Base-by-base conservation (phyloP, 2,797 vertebrate genomes). In the Danio choprae region DNA sequence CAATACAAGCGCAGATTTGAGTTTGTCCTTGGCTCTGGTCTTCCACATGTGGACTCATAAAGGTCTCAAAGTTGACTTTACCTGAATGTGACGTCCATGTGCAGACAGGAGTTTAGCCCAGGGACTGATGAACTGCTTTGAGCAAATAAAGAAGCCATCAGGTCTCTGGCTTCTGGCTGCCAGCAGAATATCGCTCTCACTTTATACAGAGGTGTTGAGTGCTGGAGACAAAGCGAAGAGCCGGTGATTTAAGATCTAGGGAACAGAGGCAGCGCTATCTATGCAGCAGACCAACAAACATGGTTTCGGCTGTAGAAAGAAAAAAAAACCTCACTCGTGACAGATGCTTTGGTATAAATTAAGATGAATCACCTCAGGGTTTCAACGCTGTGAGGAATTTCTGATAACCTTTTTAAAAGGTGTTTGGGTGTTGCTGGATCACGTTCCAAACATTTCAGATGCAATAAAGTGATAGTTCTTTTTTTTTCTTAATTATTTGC, bases 171-270 rank as follows among this genome's bases (percentile, higher is more conserved):
- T 70, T 79, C 63, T 55, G 64, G 73, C 80, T 71, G 73, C 74
- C 70, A 84, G 69, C 40, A 74, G 13, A 65, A 74, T 76, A 81
- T 80, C 76, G 43, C 71, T 81, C 29, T 65, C 44, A 59, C 79
- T 86, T 82, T 83, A 86, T 83, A 65, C 29, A 15, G 50, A 87
- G 77, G 86, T 81, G 85, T 81, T 87, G 86, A 86, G 82, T 83
- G 83, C 75, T 53, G 59, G 68, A 84, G 86, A 83, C 82, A 82
- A 80, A 83, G 68, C 74, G 71, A 74, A 84, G 51, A 81, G 81
- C 62, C 64, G 59, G 44, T 74, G 78, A 81, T 80, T 84, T 70
- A 74, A 83, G 60, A 81, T 77, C 48, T 20, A 78, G 58, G 38
- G 41, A 69, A 58, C 55, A 77, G 73, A 56, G 65, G 48, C 44